These are phyloP conservation scores for Lineus longissimus DNA, from an alignment of 1,140 invertebrate genomes.

Conservation along the genomic window DNA sequence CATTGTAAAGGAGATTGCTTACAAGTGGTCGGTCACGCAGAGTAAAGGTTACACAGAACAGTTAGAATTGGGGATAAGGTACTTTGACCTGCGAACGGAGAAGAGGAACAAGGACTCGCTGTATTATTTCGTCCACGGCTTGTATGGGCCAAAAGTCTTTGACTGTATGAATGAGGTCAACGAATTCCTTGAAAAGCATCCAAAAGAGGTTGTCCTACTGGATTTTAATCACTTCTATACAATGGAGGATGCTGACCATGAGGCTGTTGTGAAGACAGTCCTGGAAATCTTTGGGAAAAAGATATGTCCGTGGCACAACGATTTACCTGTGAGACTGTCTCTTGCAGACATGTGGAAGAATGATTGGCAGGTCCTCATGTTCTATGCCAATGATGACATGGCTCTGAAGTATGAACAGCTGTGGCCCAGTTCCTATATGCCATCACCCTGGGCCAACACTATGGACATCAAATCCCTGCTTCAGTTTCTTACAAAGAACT, in stretches of 20 bases:
- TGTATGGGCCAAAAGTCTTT: slow-evolving; percentile 68
- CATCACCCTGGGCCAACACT: slow-evolving; percentile 77
- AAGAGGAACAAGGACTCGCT: slow-evolving; percentile 59
- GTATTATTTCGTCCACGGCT: slow-evolving; percentile 71
- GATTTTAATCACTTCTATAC: slow-evolving; percentile 84
- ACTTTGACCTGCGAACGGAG: slow-evolving; percentile 71
- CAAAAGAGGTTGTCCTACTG: slow-evolving; percentile 70
- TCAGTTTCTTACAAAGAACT: slow-evolving; percentile 60
- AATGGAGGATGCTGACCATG: slow-evolving; percentile 64
- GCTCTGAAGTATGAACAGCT: slow-evolving; percentile 57
- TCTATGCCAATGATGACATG: slow-evolving; percentile 61
- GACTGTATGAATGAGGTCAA: slow-evolving; percentile 61
- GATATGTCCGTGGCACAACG: slow-evolving; percentile 62
- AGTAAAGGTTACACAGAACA: slow-evolving; percentile 64
- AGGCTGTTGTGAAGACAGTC: slow-evolving; percentile 61
- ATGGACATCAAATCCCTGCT: slow-evolving; percentile 60
- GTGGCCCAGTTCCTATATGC: slow-evolving; percentile 67
- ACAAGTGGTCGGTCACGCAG: slow-evolving; percentile 76
- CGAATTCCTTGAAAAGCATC: slow-evolving; percentile 65
- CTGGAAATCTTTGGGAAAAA: slow-evolving; percentile 63
- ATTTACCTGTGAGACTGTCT: slow-evolving; percentile 60
- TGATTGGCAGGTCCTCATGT: slow-evolving; percentile 65
- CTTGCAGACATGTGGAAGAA: slow-evolving; percentile 55
- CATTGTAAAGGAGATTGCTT: slow-evolving; percentile 23
- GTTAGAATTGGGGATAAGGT: slow-evolving; percentile 72